phyloP scores from a whole-genome alignment of 2,888 invertebrate species.

The Phortica okadai region DNA sequence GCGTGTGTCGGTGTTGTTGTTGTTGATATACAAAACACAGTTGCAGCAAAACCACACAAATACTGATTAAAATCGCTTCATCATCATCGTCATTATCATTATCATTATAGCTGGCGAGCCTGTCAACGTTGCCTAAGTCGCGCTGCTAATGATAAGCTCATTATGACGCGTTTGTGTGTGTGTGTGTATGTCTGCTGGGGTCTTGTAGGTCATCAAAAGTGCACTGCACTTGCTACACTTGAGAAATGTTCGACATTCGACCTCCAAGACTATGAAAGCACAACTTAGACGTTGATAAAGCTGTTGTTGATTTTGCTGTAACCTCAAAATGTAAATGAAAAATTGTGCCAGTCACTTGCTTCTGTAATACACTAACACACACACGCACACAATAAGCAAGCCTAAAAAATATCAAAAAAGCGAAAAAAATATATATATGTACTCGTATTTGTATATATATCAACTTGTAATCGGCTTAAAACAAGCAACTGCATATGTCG shows the following conservation, averaged over 20 bases:
- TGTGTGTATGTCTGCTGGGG: neutral
- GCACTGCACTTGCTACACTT: neutral
- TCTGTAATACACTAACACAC: neutral
- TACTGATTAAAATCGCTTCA: neutral
- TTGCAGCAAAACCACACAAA: neutral
- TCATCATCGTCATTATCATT: neutral
- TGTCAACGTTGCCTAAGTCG: neutral
- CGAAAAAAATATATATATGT: too few species aligned
- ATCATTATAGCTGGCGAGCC: too few species aligned
- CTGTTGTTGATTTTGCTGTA: too few species aligned
- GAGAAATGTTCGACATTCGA: neutral
- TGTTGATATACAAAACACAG: neutral
- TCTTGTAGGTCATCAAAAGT: neutral
- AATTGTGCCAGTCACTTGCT: neutral
- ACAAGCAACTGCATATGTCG: neutral
- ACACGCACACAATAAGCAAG: too few species aligned
- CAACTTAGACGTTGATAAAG: too few species aligned
- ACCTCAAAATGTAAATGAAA: neutral
- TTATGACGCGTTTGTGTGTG: neutral
- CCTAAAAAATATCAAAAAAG: neutral
- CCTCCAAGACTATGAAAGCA: neutral
- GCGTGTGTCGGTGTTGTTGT: neutral
- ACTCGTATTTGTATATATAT: neutral
- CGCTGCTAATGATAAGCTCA: neutral
- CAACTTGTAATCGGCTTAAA: slow-evolving; percentile 3